Evolutionary conservation across 2,797 vertebrate genomes (phyloP).

Genomic region (Hippopotamyrus pictus): DNA sequence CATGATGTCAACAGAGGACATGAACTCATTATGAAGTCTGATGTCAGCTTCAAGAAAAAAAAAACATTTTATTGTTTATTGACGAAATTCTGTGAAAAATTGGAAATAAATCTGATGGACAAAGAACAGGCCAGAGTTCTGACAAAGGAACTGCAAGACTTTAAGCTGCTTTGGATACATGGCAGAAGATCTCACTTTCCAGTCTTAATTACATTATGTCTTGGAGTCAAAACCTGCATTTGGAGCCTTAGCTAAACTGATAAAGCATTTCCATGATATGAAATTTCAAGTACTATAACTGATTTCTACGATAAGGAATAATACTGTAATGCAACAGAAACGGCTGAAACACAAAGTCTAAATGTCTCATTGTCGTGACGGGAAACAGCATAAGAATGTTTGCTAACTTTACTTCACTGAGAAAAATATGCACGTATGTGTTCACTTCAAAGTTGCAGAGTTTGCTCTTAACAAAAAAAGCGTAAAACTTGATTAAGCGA

Average conservation of each 20-base stretch:
- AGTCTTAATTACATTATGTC: not conserved
- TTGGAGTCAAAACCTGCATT: not conserved
- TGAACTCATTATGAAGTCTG: not conserved
- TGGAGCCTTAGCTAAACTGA: not conserved
- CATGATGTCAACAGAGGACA: not conserved
- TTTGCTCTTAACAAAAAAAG: not conserved
- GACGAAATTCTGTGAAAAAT: not conserved
- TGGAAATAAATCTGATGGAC: not conserved
- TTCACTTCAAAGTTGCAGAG: not conserved
- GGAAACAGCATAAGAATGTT: not conserved
- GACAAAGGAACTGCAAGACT: not conserved
- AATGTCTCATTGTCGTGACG: not conserved
- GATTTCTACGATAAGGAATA: not conserved
- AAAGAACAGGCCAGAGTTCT: not conserved
- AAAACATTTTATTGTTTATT: not conserved
- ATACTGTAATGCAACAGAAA: not conserved
- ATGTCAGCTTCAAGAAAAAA: not conserved
- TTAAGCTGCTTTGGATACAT: not conserved
- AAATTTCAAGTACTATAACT: not conserved
- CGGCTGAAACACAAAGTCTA: not conserved
- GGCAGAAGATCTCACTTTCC: not conserved
- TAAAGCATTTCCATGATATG: not conserved
- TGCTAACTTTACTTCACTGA: not conserved
- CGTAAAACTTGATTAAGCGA: not conserved
- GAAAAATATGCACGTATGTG: not conserved